A percentile compares a stretch with the other conserved stretches of the same genome.
phyloP scores from a whole-genome alignment of 2,888 invertebrate genomes.

The Andrena haemorrhoa region DNA sequence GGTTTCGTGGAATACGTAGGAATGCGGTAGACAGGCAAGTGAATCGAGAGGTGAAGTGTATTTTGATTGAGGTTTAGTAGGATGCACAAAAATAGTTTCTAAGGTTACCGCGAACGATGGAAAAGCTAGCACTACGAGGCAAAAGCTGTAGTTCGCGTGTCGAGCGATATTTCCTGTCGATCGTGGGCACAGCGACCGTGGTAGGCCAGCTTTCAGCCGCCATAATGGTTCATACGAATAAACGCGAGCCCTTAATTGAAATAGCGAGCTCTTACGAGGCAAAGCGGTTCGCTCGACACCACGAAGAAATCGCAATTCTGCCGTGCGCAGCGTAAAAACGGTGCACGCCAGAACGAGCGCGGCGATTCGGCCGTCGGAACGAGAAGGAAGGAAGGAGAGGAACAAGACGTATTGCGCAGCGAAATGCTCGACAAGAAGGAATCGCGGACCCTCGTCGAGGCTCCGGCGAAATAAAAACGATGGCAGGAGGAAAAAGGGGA shows the following conservation, averaged over 20 bases:
- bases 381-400: constrained; percentile 27
- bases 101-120: neutral
- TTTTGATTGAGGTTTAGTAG: neutral
- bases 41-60: neutral
- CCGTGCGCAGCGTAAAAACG: constrained; percentile 43
- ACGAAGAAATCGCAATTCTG: constrained; percentile 43
- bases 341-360: constrained; percentile 10
- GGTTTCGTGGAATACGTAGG: neutral
- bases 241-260: constrained; percentile 53
- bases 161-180: constrained; percentile 31
- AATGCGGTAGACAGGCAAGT: neutral
- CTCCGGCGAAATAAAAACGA: constrained; percentile 7
- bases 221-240: constrained; percentile 34
- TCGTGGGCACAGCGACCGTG: constrained; percentile 26
- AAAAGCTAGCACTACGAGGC: constrained; percentile 1
- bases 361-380: constrained; percentile 13
- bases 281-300: neutral
- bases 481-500: neutral
- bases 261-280: constrained; percentile 42
- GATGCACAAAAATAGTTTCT: neutral
- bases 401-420: constrained; percentile 49
- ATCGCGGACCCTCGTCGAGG: constrained; percentile 22
- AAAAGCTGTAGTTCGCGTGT: constrained; percentile 38
- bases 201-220: neutral
- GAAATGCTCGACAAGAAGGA: constrained; percentile 44